phyloP scores from a whole-genome alignment of 2,888 invertebrate genomes.

The Tortricodes alternella region DNA sequence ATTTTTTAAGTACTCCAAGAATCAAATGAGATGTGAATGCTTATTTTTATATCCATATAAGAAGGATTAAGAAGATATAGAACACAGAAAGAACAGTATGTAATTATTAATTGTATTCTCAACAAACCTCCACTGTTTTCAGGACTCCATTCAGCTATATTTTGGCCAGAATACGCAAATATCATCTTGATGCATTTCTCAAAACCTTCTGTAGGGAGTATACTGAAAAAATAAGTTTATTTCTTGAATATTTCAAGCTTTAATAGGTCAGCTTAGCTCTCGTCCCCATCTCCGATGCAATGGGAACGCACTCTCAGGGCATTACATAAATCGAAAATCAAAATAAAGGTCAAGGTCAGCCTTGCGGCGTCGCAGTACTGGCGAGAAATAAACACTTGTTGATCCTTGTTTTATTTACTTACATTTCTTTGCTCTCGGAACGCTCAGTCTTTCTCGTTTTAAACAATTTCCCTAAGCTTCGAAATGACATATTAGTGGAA shows the following conservation, averaged over 20 bases:
- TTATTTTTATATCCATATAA: too few species aligned
- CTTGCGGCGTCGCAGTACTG: conserved; percentile 1
- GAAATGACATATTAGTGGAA: conserved; percentile 24
- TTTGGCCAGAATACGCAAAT: conserved; percentile 21
- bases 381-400: conserved; percentile 14
- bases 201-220: conserved; percentile 22
- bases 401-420: conserved; percentile 16
- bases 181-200: conserved; percentile 22
- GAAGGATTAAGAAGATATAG: too few species aligned
- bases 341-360: background rate
- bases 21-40: too few species aligned
- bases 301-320: too few species aligned
- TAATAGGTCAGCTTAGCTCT: background rate
- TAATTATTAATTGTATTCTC: background rate
- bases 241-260: background rate
- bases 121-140: conserved; percentile 9
- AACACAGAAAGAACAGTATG: too few species aligned
- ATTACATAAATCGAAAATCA: too few species aligned
- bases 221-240: conserved; percentile 11
- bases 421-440: conserved; percentile 25
- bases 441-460: conserved; percentile 22
- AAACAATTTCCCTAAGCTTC: conserved; percentile 30
- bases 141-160: background rate
- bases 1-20: too few species aligned
- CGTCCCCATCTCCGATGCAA: too few species aligned